Conservation (phyloP, 2,888 invertebrate species). For the Eucriotettix oculatus region DNA sequence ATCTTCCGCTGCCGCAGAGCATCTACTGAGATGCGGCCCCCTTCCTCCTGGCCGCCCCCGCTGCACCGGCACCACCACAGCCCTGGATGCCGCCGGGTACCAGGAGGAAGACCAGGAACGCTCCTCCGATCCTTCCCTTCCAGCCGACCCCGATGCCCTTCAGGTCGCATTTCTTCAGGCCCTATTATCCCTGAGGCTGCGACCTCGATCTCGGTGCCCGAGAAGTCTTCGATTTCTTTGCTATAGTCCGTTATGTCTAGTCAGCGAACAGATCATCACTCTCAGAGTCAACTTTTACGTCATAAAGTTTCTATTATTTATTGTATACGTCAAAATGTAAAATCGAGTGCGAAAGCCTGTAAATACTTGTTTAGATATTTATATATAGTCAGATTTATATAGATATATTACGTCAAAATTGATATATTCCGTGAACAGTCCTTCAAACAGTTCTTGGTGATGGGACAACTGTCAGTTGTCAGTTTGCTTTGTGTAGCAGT, state of each 20-base stretch:
- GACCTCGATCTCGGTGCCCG: not conserved
- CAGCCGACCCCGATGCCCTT: not conserved
- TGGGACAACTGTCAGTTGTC: not conserved
- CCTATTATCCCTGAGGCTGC: not conserved
- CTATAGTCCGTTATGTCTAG: no score
- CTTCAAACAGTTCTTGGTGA: not conserved
- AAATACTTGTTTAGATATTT: no score
- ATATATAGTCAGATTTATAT: no score
- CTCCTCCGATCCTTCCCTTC: not conserved
- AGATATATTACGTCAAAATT: no score
- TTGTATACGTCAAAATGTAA: no score
- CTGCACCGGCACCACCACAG: not conserved
- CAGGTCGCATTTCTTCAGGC: not conserved
- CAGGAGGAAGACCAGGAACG: not conserved
- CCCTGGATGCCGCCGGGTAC: not conserved
- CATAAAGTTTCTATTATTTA: no score
- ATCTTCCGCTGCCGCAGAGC: constrained; percentile 25
- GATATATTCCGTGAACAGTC: no score
- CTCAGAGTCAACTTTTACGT: no score
- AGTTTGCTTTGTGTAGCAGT: not conserved
- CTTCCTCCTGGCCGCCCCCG: not conserved
- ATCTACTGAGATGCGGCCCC: constrained; percentile 11
- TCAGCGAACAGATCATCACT: no score
- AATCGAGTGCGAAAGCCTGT: no score
- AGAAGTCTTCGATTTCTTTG: not conserved